Evolutionary conservation across 1,140 invertebrate species (phyloP).

Genomic region (Ylistrum balloti): DNA sequence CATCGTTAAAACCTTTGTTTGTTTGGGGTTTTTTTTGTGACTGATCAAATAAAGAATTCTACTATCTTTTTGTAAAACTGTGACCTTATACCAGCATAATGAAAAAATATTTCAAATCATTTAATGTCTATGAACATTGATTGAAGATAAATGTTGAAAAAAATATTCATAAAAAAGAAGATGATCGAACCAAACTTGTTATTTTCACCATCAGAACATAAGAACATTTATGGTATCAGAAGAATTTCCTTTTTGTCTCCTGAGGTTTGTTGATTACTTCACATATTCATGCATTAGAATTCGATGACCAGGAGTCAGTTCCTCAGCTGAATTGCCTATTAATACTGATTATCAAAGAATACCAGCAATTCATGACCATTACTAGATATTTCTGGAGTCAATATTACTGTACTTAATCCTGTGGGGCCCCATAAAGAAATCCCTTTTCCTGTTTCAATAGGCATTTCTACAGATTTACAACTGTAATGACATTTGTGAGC

Average conservation of each 20-base stretch:
- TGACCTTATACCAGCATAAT: too few relatives aligned
- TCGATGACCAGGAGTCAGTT: neutral
- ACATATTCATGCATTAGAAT: slow-evolving; percentile 22
- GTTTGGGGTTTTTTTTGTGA: too few relatives aligned
- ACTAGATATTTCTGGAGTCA: neutral
- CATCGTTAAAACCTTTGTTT: neutral
- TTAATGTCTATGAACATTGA: too few relatives aligned
- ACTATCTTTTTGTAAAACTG: too few relatives aligned
- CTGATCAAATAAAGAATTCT: too few relatives aligned
- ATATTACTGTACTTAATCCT: neutral
- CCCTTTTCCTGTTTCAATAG: neutral
- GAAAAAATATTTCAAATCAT: too few relatives aligned
- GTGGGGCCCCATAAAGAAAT: neutral
- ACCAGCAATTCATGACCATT: neutral
- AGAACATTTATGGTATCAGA: neutral
- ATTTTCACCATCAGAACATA: neutral
- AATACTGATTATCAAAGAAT: neutral
- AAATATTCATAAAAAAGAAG: neutral
- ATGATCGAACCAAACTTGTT: neutral
- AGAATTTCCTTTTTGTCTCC: too few relatives aligned
- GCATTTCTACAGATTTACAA: neutral
- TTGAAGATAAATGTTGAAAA: neutral
- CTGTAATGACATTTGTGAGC: neutral
- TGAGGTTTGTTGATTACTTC: neutral
- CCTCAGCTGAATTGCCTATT: neutral